Percentiles rank a stretch among this genome's conserved stretches.
Evolutionary conservation across 2,113 vertebrate species (phyloP).

Genomic region (Chascanopsetta lugubris): DNA sequence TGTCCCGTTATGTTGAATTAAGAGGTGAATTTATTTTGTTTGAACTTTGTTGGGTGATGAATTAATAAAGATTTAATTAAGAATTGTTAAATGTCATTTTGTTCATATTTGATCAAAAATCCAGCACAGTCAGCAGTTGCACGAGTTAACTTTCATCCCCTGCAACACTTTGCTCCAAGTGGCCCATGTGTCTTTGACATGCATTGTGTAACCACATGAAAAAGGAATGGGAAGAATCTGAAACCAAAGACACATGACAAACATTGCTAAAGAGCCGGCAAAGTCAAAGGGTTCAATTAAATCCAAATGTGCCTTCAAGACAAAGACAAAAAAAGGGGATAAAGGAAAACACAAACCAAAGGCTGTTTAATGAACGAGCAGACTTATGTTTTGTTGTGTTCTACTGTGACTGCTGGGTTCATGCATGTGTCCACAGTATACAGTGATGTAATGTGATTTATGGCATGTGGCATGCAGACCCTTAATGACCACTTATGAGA

Average conservation of each 20-base stretch:
- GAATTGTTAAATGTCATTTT: too few species aligned
- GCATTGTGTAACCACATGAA: slow-evolving; percentile 64
- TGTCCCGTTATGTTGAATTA: too few species aligned
- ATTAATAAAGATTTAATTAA: too few species aligned
- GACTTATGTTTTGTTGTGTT: neutral
- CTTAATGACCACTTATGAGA: slow-evolving; percentile 11
- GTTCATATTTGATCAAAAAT: slow-evolving; percentile 40
- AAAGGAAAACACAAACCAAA: slow-evolving; percentile 30
- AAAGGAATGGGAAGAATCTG: slow-evolving; percentile 68
- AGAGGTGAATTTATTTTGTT: too few species aligned
- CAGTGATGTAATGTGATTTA: slow-evolving; percentile 15
- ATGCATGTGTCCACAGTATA: slow-evolving; percentile 9
- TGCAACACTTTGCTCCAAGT: slow-evolving; percentile 49
- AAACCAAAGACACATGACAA: slow-evolving; percentile 68
- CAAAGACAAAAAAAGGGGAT: slow-evolving; percentile 15
- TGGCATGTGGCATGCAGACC: slow-evolving; percentile 13
- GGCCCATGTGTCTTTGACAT: slow-evolving; percentile 46
- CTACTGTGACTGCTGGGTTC: neutral
- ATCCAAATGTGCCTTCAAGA: slow-evolving; percentile 60
- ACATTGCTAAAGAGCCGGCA: slow-evolving; percentile 52
- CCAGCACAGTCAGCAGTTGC: slow-evolving; percentile 37
- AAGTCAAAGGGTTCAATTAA: slow-evolving; percentile 48
- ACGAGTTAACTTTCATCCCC: slow-evolving; percentile 69
- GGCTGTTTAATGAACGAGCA: neutral
- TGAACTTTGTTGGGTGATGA: too few species aligned